Evolutionary conservation across 2,113 vertebrate genomes (phyloP), one percentile per base, ranked within the genome.

Genomic region (Microcebus ravelobensis): DNA sequence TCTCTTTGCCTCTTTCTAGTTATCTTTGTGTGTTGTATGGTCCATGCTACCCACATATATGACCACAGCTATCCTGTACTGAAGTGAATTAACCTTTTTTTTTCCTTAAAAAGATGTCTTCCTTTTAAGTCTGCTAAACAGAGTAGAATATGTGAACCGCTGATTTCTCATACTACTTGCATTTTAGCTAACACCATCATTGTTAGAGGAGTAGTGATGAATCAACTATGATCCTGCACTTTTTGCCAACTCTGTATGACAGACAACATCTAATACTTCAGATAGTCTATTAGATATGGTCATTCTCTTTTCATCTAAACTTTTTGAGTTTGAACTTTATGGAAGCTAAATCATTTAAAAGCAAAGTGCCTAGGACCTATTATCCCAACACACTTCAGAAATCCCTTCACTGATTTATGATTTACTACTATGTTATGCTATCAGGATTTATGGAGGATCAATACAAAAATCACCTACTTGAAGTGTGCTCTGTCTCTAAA

Each of bases 391-490:
- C 86, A 91, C 39, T 45, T 94, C 83, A 97, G 87, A 93, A 93
- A 87, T 76, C 39, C 71, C 59, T 91, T 97, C 80, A 95, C 87
- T 94, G 95, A 96, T 87, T 87, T 96, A 79, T 93, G 89, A 97
- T 93, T 96, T 97, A 96, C 70, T 93, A 39, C 84, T 94, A 59
- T 80, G 82, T 89, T 96, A 85, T 94, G 74, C 74, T 96, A 52
- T 80, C 59, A 91, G 59, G 52, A 97, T 97, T 97, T 97, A 97
- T 97, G 87, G 55, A 90, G 91, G 83, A 97, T 98, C 97, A 92
- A 97, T 97, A 93, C n/a, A 90, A 92, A 95, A 90, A 91, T 95
- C 79, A 97, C 45, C 45, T 92, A 71, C 71, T 77, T 97, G 96
- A 97, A 96, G 95, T 97, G 87, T 87, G 86, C 13, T 59, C 73